Conservation (phyloP, 2,797 vertebrate genomes). For the Amblyraja radiata region DNA sequence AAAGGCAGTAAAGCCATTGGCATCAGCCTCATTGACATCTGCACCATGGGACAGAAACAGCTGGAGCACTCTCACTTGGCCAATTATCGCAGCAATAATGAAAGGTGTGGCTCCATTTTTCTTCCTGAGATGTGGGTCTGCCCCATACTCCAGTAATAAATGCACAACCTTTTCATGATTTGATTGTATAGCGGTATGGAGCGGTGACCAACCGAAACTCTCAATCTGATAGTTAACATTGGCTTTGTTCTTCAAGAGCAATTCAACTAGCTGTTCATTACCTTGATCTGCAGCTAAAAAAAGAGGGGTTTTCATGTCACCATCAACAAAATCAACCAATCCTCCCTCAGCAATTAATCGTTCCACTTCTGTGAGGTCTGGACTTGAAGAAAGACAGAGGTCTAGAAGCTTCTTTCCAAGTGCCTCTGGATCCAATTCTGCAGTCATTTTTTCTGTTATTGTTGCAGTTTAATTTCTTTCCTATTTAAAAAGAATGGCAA, state of each 20-base stretch:
- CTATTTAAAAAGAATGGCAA: not conserved
- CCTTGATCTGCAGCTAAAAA: not conserved
- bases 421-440: too few species aligned
- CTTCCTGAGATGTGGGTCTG: constrained; percentile 48
- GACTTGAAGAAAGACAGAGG: not conserved
- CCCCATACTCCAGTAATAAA: constrained; percentile 51
- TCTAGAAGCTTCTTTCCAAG: not conserved
- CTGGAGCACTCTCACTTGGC: constrained; percentile 44
- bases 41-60: constrained; percentile 46
- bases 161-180: constrained; percentile 25
- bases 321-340: not conserved
- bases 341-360: not conserved
- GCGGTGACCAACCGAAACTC: constrained; percentile 50
- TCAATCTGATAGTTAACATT: constrained; percentile 48
- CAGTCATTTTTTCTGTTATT: not conserved
- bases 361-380: not conserved
- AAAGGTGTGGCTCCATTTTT: constrained; percentile 55
- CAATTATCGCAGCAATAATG: constrained; percentile 45
- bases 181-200: constrained; percentile 45
- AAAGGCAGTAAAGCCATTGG: constrained; percentile 58
- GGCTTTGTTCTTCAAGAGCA: constrained; percentile 50
- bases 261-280: not conserved
- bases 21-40: constrained; percentile 46
- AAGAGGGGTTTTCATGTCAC: constrained; percentile 28
- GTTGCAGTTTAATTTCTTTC: not conserved